Conservation (phyloP, 23 tunicate species). For the Oikopleura dioica region DNA sequence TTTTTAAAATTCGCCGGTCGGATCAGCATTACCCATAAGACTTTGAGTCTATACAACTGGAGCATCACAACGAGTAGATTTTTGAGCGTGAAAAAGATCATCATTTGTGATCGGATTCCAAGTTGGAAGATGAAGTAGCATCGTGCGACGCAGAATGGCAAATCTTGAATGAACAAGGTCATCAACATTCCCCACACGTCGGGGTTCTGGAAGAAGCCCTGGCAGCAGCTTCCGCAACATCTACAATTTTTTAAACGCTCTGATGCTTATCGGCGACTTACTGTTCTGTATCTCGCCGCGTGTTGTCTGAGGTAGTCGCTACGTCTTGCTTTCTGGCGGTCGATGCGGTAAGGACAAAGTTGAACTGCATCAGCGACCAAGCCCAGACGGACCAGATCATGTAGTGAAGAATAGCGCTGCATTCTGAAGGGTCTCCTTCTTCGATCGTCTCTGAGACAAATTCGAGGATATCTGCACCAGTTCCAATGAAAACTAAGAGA, state of each 20-base stretch:
- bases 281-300: conserved; percentile 6
- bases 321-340: conserved; percentile 43
- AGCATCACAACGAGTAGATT: conserved; percentile 58
- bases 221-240: conserved; percentile 32
- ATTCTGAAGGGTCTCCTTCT: conserved; percentile 24
- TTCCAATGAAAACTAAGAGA: conserved; percentile 79
- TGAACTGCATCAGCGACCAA: conserved; percentile 70
- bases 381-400: conserved; percentile 74
- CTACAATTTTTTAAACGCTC: conserved; percentile 14
- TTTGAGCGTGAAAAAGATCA: conserved; percentile 76
- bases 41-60: conserved; percentile 56
- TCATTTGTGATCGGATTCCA: conserved; percentile 65
- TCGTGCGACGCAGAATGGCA: conserved; percentile 70
- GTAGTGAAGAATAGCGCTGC: conserved; percentile 30
- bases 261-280: neutral
- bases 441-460: conserved; percentile 82
- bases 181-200: conserved; percentile 86
- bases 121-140: conserved; percentile 51
- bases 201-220: conserved; percentile 36
- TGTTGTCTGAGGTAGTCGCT: conserved; percentile 16
- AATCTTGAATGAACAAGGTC: conserved; percentile 66
- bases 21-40: conserved; percentile 72
- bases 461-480: conserved; percentile 94
- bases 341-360: conserved; percentile 58
- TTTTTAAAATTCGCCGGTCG: no score